These are phyloP conservation scores for Epizoanthus ramosus DNA, from an alignment of 92 coral and sea anemone species.

Conservation along the genomic window DNA sequence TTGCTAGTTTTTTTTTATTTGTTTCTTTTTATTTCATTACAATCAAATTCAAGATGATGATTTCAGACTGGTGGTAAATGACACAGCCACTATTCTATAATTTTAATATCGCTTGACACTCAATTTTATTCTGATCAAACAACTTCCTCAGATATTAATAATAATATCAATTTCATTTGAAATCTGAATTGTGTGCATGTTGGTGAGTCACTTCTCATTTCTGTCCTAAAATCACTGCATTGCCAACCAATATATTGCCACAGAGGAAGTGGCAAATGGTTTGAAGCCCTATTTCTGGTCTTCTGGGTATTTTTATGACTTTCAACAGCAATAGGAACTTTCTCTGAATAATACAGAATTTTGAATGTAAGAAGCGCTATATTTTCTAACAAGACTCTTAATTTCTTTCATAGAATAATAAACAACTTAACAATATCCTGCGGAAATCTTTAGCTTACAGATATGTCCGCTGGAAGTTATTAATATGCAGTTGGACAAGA, in stretches of 20 bases:
- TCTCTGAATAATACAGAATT: not conserved
- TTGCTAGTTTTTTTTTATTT: no score
- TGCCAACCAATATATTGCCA: not conserved
- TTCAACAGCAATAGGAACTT: not conserved
- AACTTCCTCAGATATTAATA: not conserved
- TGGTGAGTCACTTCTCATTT: not conserved
- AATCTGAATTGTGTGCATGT: not conserved
- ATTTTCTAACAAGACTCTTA: not conserved
- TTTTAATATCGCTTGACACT: not conserved
- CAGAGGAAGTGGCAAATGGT: not conserved
- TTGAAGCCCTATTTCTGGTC: constrained; percentile 4
- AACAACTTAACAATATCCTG: not conserved
- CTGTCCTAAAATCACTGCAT: not conserved
- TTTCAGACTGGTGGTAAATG: not conserved
- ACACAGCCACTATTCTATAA: not conserved
- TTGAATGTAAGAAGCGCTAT: not conserved
- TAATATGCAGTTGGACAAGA: not conserved
- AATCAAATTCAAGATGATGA: no score
- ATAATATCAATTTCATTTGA: constrained; percentile 4
- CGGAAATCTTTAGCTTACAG: not conserved
- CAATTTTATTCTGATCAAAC: not conserved
- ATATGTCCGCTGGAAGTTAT: not conserved
- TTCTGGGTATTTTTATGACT: not conserved
- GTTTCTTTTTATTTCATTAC: no score
- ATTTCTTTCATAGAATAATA: not conserved